Conservation (phyloP, 92 coral and sea anemone genomes). For the Parazoanthus swiftii region DNA sequence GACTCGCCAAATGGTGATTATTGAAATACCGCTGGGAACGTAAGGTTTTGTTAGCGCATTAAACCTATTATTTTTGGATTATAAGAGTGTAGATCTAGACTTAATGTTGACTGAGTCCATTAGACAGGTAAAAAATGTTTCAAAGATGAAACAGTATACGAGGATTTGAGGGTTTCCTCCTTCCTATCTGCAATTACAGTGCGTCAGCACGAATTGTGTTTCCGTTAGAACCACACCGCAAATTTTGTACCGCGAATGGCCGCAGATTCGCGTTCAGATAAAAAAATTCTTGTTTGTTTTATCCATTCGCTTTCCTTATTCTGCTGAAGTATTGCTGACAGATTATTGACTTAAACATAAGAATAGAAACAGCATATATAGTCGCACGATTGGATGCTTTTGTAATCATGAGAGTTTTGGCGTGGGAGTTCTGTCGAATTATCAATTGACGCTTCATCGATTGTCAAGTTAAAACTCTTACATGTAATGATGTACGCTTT, state of each 20-base stretch:
- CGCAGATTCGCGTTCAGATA: neutral
- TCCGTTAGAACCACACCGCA: slow-evolving; percentile 30
- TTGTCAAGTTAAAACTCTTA: slow-evolving; percentile 3
- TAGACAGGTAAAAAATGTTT: slow-evolving; percentile 14
- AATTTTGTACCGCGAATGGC: neutral
- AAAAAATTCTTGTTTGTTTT: slow-evolving; percentile 10
- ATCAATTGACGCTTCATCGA: neutral
- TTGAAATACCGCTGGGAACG: slow-evolving; percentile 8
- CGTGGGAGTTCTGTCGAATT: slow-evolving; percentile 32
- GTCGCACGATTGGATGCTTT: neutral
- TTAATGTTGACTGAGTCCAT: slow-evolving; percentile 31
- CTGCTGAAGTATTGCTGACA: slow-evolving; percentile 27
- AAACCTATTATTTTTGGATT: slow-evolving; percentile 28
- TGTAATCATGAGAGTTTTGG: slow-evolving; percentile 11
- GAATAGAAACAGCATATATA: neutral
- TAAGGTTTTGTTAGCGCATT: slow-evolving; percentile 38
- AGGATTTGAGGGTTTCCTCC: slow-evolving; percentile 15
- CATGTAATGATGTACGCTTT: neutral
- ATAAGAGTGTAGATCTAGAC: neutral
- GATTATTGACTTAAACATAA: slow-evolving; percentile 29
- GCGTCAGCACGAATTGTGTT: slow-evolving; percentile 14
- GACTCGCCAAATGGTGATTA: neutral
- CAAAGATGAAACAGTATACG: slow-evolving; percentile 8
- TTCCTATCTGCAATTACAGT: slow-evolving; percentile 9
- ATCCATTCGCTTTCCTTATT: slow-evolving; percentile 1